phyloP scores from a whole-genome alignment of 2,113 vertebrate genomes.

The Callopanchax toddi region DNA sequence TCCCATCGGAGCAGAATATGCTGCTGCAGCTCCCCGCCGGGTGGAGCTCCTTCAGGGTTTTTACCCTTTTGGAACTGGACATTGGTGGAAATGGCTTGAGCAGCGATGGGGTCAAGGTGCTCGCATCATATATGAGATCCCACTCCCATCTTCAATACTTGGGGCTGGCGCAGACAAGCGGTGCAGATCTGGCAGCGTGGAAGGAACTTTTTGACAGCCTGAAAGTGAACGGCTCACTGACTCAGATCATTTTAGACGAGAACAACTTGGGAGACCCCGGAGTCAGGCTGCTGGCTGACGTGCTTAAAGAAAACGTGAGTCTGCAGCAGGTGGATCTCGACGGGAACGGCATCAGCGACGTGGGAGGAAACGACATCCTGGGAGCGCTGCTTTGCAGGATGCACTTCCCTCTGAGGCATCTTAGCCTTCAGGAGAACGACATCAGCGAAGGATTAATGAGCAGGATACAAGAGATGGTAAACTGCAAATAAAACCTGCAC shows the following conservation, averaged over 20 bases:
- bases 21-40: conserved; percentile 40
- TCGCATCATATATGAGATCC: conserved; percentile 76
- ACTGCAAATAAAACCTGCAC: conserved; percentile 30
- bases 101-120: conserved; percentile 70
- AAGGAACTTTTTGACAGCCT: conserved; percentile 79
- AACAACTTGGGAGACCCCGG: conserved; percentile 78
- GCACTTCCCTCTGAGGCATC: conserved; percentile 57
- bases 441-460: conserved; percentile 75
- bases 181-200: conserved; percentile 73
- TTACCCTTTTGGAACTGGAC: conserved; percentile 78
- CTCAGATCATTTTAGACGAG: conserved; percentile 81
- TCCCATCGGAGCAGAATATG: conserved; percentile 27
- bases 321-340: conserved; percentile 79
- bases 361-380: conserved; percentile 78
- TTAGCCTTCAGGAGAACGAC: conserved; percentile 79
- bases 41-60: conserved; percentile 51
- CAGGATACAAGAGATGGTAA: conserved; percentile 72
- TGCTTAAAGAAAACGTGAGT: conserved; percentile 66
- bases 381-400: conserved; percentile 66
- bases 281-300: conserved; percentile 75
- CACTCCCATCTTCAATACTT: conserved; percentile 78
- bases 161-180: conserved; percentile 77
- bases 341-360: conserved; percentile 75
- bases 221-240: conserved; percentile 66
- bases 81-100: conserved; percentile 80